Evolutionary conservation across 1,140 invertebrate species (phyloP).

Genomic region (Globodera rostochiensis): DNA sequence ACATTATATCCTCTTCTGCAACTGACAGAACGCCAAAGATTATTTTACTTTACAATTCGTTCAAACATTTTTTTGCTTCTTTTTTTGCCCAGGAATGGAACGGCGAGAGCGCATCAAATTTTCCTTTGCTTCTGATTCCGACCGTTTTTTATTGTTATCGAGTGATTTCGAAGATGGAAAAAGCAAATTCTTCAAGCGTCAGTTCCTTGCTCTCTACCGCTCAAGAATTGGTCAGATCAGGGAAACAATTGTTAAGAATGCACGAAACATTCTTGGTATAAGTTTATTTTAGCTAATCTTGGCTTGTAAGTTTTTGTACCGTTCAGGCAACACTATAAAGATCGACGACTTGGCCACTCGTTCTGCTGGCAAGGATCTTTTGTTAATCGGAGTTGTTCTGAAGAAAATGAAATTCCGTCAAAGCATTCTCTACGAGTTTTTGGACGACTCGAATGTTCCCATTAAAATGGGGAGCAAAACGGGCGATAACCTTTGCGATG

Average conservation of each 20-base stretch:
- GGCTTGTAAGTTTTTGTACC: slow-evolving; percentile 7
- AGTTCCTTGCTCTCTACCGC: slow-evolving; percentile 20
- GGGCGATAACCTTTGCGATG: slow-evolving; percentile 32
- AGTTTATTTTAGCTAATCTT: slow-evolving; percentile 7
- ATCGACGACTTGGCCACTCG: slow-evolving; percentile 10
- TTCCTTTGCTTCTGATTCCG: not conserved
- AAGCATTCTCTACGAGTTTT: slow-evolving; percentile 46
- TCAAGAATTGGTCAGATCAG: slow-evolving; percentile 7
- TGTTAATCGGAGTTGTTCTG: slow-evolving; percentile 36
- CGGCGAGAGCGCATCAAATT: not conserved
- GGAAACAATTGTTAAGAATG: slow-evolving; percentile 23
- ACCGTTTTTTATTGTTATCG: not conserved
- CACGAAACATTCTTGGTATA: slow-evolving; percentile 20
- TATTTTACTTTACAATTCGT: too few species aligned
- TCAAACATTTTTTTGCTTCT: too few species aligned
- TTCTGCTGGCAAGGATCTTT: slow-evolving; percentile 27
- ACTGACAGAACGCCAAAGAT: too few species aligned
- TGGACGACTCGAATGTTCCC: slow-evolving; percentile 32
- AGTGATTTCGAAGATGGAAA: slow-evolving; percentile 3
- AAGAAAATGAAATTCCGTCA: slow-evolving; percentile 45
- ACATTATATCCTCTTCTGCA: too few species aligned
- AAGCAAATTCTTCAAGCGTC: slow-evolving; percentile 20
- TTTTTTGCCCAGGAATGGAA: not conserved
- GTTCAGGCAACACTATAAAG: slow-evolving; percentile 1
- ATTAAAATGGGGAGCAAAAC: slow-evolving; percentile 31